phyloP scores from a whole-genome alignment of 2,888 invertebrate genomes.

The Sipha maydis region DNA sequence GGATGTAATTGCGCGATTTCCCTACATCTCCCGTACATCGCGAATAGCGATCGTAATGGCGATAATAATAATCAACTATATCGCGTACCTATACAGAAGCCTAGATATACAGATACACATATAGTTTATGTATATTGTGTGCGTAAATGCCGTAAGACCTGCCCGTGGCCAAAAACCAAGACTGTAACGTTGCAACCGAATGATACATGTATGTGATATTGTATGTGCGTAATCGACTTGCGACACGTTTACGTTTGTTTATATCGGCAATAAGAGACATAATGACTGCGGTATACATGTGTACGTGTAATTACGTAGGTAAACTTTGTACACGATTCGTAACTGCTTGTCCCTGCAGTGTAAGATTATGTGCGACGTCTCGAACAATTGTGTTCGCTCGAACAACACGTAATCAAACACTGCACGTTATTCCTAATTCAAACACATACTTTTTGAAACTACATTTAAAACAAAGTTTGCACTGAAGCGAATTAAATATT shows the following conservation, averaged over 20 bases:
- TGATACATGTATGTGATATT: neutral
- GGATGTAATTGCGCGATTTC: slow-evolving; percentile 44
- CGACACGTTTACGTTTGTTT: neutral
- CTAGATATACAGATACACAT: neutral
- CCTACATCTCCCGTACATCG: neutral
- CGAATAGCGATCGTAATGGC: neutral
- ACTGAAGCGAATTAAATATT: too few relatives aligned
- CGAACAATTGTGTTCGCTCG: too few relatives aligned
- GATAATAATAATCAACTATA: slow-evolving; percentile 1
- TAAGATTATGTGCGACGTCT: too few relatives aligned
- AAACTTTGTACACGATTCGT: too few relatives aligned
- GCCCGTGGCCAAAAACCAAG: neutral
- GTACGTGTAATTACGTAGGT: too few relatives aligned
- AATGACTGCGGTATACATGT: too few relatives aligned
- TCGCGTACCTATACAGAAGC: neutral
- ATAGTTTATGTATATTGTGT: neutral
- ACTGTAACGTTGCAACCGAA: neutral
- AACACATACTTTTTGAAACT: too few relatives aligned
- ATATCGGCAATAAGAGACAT: too few relatives aligned
- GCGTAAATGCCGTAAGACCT: neutral
- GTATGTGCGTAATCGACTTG: neutral
- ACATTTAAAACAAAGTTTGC: too few relatives aligned
- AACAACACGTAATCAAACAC: too few relatives aligned
- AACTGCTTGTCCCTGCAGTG: too few relatives aligned
- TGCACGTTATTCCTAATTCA: too few relatives aligned